Percentiles rank a stretch among this genome's conserved stretches.
These are phyloP conservation scores for Serripes groenlandicus DNA, from an alignment of 2,888 invertebrate species.

Conservation along the genomic window DNA sequence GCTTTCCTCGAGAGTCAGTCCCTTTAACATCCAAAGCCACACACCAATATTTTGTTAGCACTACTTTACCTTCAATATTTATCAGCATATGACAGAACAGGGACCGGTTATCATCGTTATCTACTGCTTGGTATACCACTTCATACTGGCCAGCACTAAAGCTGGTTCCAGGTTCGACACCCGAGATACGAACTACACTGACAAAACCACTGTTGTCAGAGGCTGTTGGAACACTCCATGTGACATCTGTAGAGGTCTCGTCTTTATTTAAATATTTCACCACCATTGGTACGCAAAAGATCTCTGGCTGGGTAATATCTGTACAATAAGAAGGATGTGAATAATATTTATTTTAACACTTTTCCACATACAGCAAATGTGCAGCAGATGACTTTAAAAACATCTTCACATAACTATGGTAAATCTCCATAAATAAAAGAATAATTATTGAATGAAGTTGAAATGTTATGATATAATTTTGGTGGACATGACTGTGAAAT, in stretches of 20 bases:
- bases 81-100: constrained; percentile 44
- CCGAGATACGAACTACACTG: constrained; percentile 34
- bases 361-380: no score
- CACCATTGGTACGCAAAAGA: constrained; percentile 47
- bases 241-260: constrained; percentile 29
- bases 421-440: no score
- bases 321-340: no score
- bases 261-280: constrained; percentile 36
- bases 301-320: constrained; percentile 54
- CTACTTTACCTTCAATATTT: constrained; percentile 55
- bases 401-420: no score
- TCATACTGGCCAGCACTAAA: constrained; percentile 44
- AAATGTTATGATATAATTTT: no score
- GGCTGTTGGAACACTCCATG: constrained; percentile 51
- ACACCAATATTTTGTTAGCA: no score
- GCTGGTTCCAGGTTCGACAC: constrained; percentile 35
- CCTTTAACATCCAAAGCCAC: no score
- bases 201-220: constrained; percentile 46
- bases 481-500: no score
- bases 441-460: no score
- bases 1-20: no score
- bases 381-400: no score
- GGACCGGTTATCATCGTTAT: constrained; percentile 45
- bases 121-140: constrained; percentile 38
- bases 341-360: no score